Evolutionary conservation across 23 tunicate genomes (phyloP).

Genomic region (Halocynthia aurantium): DNA sequence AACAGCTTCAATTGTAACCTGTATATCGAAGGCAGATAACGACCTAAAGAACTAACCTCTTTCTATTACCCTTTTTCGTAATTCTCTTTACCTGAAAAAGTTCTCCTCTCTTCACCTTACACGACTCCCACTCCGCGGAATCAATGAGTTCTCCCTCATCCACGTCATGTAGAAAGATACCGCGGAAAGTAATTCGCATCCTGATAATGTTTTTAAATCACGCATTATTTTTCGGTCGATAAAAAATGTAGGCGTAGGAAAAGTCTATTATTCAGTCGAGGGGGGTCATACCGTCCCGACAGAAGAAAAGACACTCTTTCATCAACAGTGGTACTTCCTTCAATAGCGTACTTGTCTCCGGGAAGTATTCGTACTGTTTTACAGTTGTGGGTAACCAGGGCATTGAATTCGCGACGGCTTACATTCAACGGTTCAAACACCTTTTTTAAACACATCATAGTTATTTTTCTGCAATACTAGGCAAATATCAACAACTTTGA

Average conservation of each 20-base stretch:
- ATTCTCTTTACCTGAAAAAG: constrained; percentile 56
- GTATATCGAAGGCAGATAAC: neutral
- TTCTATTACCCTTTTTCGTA: neutral
- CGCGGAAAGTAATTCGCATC: constrained; percentile 64
- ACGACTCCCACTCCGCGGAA: constrained; percentile 77
- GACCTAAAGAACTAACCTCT: no score
- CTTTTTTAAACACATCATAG: constrained; percentile 9
- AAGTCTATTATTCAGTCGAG: neutral
- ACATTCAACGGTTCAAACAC: constrained; percentile 58
- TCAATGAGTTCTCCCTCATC: constrained; percentile 74
- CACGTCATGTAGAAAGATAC: constrained; percentile 64
- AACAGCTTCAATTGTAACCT: constrained; percentile 88
- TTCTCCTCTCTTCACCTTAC: constrained; percentile 72
- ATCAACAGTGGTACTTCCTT: constrained; percentile 77
- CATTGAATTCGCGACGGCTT: constrained; percentile 58
- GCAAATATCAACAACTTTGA: neutral
- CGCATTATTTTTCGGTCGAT: neutral
- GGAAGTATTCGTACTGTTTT: constrained; percentile 81
- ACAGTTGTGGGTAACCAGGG: constrained; percentile 65
- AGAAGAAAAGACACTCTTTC: constrained; percentile 76
- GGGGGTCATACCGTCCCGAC: constrained; percentile 50
- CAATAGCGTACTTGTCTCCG: constrained; percentile 88
- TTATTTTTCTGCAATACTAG: neutral
- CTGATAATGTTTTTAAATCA: constrained; percentile 23
- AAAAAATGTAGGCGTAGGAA: no score